These are phyloP conservation scores for Charadrius vociferus DNA, from an alignment of 2,113 vertebrate species.

Conservation along the genomic window DNA sequence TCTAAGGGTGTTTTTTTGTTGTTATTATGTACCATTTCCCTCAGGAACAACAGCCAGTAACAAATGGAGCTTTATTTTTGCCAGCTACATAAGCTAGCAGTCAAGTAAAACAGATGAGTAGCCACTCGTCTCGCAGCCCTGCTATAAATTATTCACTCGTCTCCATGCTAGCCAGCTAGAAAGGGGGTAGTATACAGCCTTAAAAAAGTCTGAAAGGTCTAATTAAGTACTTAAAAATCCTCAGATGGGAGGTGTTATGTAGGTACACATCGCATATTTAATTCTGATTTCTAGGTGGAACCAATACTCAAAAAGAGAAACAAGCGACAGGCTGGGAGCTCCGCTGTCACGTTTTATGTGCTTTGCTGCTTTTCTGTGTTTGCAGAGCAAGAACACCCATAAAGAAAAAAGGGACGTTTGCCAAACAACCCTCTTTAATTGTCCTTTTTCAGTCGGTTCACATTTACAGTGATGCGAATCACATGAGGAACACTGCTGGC, in stretches of 20 bases:
- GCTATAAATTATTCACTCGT: neutral
- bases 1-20: neutral
- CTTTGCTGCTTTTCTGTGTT: neutral
- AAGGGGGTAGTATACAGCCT: neutral
- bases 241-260: neutral
- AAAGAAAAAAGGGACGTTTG: neutral
- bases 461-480: neutral
- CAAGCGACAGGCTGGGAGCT: rapidly evolving
- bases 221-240: neutral
- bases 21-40: neutral
- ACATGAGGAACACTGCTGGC: neutral
- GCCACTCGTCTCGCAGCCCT: neutral
- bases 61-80: neutral
- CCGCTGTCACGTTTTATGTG: neutral
- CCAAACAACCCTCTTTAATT: neutral
- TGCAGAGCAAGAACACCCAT: neutral
- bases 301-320: neutral
- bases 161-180: neutral
- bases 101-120: neutral
- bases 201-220: neutral
- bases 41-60: neutral
- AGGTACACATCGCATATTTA: neutral
- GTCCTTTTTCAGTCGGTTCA: neutral
- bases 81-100: neutral
- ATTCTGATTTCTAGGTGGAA: neutral